Conservation (phyloP, 2,797 vertebrate species). For the Xiphorhynchus erythropygius region DNA sequence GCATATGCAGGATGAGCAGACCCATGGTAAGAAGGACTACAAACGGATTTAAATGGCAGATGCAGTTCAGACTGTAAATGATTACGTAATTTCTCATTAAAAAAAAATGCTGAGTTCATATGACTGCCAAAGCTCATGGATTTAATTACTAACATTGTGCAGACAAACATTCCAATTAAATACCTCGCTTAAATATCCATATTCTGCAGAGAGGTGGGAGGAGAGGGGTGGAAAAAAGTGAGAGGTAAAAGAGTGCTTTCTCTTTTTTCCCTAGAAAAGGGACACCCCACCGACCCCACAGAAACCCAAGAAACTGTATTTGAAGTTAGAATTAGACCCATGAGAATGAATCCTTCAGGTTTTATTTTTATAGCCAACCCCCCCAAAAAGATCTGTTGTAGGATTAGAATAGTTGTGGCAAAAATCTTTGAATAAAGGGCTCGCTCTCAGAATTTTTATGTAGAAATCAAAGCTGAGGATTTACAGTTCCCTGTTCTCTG, state of each 20-base stretch:
- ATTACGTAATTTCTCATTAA: conserved; percentile 44
- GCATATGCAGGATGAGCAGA: not conserved
- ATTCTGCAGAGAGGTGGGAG: conserved; percentile 22
- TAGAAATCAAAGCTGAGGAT: conserved; percentile 10
- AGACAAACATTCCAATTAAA: conserved; percentile 50
- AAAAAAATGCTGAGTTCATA: conserved; percentile 61
- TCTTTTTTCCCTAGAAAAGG: not conserved
- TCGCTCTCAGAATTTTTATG: not conserved
- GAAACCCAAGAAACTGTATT: not conserved
- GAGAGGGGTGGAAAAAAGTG: not conserved
- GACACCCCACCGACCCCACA: not conserved
- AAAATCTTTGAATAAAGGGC: not conserved
- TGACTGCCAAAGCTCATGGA: conserved; percentile 51
- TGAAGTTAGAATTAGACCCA: not conserved
- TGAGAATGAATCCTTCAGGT: not conserved
- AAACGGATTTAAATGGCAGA: conserved; percentile 59
- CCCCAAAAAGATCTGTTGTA: not conserved
- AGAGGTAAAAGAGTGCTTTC: not conserved
- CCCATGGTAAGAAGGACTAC: not conserved
- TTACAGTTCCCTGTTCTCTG: not conserved
- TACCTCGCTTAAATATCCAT: conserved; percentile 25
- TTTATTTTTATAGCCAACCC: not conserved
- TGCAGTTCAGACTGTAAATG: conserved; percentile 39
- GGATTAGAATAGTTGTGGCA: not conserved
- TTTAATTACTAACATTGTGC: conserved; percentile 47